These are phyloP conservation scores for Heterodera schachtii DNA, from an alignment of 1,140 invertebrate genomes.

Conservation along the genomic window DNA sequence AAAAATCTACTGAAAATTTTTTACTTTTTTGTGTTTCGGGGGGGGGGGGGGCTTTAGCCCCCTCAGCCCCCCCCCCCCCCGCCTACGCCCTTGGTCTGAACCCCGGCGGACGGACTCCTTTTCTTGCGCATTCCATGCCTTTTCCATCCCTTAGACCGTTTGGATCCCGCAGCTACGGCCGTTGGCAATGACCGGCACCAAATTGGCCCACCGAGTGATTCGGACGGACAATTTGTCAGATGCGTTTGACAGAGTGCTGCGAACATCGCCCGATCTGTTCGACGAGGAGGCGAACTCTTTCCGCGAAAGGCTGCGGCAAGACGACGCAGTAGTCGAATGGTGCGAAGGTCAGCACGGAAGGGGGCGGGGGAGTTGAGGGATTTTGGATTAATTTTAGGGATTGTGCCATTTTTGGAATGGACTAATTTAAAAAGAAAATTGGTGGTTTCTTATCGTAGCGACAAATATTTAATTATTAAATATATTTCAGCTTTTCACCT, in stretches of 20 bases:
- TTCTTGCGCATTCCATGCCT: too few relatives aligned
- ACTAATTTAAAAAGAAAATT: background rate
- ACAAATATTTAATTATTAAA: too few relatives aligned
- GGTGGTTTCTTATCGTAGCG: too few relatives aligned
- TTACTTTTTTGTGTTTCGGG: too few relatives aligned
- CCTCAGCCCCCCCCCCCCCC: too few relatives aligned
- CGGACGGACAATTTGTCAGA: slow-evolving; percentile 39
- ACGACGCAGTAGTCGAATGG: slow-evolving; percentile 21
- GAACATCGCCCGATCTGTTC: slow-evolving; percentile 19
- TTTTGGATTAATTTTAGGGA: background rate
- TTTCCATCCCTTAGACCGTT: slow-evolving; percentile 30
- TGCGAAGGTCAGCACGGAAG: slow-evolving; percentile 36
- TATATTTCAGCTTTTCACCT: too few relatives aligned
- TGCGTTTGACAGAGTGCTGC: slow-evolving; percentile 15
- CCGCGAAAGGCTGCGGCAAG: slow-evolving; percentile 12
- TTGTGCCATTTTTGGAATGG: background rate
- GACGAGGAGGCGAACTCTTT: slow-evolving; percentile 6
- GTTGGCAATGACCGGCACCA: slow-evolving; percentile 45
- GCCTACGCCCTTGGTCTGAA: too few relatives aligned
- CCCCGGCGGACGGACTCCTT: too few relatives aligned
- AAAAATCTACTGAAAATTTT: too few relatives aligned
- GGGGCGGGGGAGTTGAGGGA: background rate
- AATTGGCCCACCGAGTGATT: slow-evolving; percentile 46
- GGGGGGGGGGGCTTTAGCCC: too few relatives aligned
- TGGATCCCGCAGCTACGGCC: slow-evolving; percentile 45